Conservation (phyloP, 2,888 invertebrate genomes). For the Melanotus villosus region DNA sequence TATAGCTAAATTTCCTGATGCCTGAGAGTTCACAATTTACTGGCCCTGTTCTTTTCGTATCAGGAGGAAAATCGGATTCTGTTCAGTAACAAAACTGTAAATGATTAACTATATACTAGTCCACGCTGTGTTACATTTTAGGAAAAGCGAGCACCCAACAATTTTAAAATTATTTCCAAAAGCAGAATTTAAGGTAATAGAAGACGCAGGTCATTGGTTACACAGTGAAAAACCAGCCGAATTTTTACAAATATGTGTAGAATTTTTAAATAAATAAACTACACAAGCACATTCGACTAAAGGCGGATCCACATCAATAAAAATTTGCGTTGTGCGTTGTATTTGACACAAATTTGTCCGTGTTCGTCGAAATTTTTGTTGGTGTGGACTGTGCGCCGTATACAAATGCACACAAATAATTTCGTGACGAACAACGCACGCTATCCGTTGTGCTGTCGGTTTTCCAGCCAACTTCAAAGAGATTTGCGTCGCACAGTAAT, state of each 20-base stretch:
- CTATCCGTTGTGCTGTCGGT: too few species aligned
- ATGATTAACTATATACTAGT: too few species aligned
- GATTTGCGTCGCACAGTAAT: too few species aligned
- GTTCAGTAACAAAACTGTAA: conserved; percentile 74
- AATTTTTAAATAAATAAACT: conserved; percentile 71
- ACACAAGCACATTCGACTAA: not conserved
- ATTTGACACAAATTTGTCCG: too few species aligned
- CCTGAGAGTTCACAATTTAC: conserved; percentile 57
- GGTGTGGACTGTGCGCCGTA: too few species aligned
- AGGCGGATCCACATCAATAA: too few species aligned
- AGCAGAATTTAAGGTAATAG: conserved; percentile 79
- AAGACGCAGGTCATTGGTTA: conserved; percentile 93
- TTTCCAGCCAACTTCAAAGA: too few species aligned
- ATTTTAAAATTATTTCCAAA: conserved; percentile 82
- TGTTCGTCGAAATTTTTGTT: too few species aligned
- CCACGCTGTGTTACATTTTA: too few species aligned
- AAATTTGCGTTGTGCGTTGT: too few species aligned
- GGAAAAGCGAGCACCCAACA: conserved; percentile 72
- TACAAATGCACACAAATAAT: too few species aligned
- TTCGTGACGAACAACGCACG: too few species aligned
- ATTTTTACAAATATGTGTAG: conserved; percentile 77
- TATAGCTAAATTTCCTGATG: conserved; percentile 77
- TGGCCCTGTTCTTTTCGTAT: conserved; percentile 87
- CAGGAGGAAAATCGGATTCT: conserved; percentile 87
- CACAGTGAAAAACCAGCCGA: conserved; percentile 91